Evolutionary conservation across 2,888 invertebrate species (phyloP).

Genomic region (Pyrocoelia pectoralis): DNA sequence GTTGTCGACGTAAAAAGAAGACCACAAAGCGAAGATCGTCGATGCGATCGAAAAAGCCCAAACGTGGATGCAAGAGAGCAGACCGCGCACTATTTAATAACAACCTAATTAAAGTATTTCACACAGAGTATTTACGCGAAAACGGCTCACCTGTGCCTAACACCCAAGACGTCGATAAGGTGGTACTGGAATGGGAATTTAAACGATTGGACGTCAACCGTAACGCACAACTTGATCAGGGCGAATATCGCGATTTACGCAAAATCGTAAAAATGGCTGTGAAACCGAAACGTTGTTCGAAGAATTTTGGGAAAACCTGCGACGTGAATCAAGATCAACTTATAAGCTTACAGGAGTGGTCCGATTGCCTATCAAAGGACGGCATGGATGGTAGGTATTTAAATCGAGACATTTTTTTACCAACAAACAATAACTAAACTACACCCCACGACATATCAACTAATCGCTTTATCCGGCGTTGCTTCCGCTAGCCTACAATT

Average conservation of each 20-base stretch:
- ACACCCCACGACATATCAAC: constrained; percentile 32
- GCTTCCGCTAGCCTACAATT: constrained; percentile 40
- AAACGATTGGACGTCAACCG: constrained; percentile 80
- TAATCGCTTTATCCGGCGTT: constrained; percentile 42
- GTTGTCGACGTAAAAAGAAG: constrained; percentile 65
- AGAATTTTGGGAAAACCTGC: constrained; percentile 87
- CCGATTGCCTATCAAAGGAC: constrained; percentile 81
- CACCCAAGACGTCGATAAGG: constrained; percentile 58
- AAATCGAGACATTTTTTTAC: constrained; percentile 42
- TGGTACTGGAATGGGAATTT: constrained; percentile 91
- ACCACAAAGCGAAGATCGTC: constrained; percentile 66
- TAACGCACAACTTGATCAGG: constrained; percentile 79
- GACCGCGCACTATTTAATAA: constrained; percentile 84
- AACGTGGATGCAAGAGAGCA: constrained; percentile 69
- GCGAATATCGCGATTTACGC: constrained; percentile 83
- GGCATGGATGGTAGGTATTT: constrained; percentile 82
- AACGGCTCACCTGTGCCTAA: constrained; percentile 44
- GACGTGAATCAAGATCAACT: constrained; percentile 83
- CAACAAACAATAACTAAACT: constrained; percentile 26
- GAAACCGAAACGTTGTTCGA: constrained; percentile 88
- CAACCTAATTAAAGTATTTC: constrained; percentile 86
- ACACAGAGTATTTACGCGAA: constrained; percentile 74
- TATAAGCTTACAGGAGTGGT: constrained; percentile 86
- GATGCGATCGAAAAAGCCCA: constrained; percentile 45
- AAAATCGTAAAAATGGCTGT: constrained; percentile 87